Percentiles rank a stretch among this genome's conserved stretches.
These are phyloP conservation scores for Medauroidea extradentata DNA, from an alignment of 1,140 invertebrate species.

Conservation along the genomic window DNA sequence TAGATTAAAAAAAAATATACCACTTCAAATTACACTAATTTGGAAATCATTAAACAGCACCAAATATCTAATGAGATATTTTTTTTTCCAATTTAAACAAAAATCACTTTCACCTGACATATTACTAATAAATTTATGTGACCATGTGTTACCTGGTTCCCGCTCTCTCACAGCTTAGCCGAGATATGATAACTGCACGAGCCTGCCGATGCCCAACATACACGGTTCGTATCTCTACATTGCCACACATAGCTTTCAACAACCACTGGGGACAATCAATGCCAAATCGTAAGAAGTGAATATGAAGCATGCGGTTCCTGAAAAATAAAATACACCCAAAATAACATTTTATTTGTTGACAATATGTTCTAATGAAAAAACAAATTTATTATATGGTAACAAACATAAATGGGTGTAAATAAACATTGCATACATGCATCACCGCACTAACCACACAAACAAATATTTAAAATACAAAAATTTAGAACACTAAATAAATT, in stretches of 20 bases:
- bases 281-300: slow-evolving; percentile 85
- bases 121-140: too few relatives aligned
- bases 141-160: slow-evolving; percentile 64
- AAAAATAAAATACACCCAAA: slow-evolving; percentile 18
- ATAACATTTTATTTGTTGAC: background rate
- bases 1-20: too few relatives aligned
- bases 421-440: too few relatives aligned
- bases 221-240: slow-evolving; percentile 91
- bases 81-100: too few relatives aligned
- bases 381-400: background rate
- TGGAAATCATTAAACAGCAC: too few relatives aligned
- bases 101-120: too few relatives aligned
- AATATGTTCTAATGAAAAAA: background rate
- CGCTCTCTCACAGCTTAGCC: slow-evolving; percentile 93
- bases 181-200: slow-evolving; percentile 87
- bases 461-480: background rate
- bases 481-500: too few relatives aligned
- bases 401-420: too few relatives aligned
- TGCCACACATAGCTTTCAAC: slow-evolving; percentile 91
- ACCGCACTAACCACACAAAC: too few relatives aligned
- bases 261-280: slow-evolving; percentile 86
- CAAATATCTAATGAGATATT: too few relatives aligned
- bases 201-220: slow-evolving; percentile 92
- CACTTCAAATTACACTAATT: too few relatives aligned
- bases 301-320: slow-evolving; percentile 89